Evolutionary conservation across 1,140 invertebrate genomes (phyloP).

Genomic region (Musca domestica): DNA sequence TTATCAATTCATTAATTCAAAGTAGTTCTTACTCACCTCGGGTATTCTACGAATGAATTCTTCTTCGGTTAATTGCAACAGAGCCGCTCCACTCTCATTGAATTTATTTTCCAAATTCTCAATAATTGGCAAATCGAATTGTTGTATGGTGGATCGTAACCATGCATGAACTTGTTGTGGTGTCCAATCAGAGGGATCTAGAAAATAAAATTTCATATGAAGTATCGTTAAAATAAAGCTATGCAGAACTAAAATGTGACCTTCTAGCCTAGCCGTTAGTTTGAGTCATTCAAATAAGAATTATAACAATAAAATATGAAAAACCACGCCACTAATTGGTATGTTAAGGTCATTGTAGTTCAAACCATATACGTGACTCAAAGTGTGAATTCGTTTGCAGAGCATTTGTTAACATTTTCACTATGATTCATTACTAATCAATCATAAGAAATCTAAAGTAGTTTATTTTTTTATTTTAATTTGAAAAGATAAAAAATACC

Average conservation of each 20-base stretch:
- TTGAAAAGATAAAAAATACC: no score
- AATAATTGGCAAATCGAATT: slow-evolving; percentile 69
- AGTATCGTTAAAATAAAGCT: background rate
- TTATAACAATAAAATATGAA: no score
- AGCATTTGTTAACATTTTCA: background rate
- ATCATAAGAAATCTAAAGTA: background rate
- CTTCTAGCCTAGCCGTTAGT: no score
- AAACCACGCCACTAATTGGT: no score
- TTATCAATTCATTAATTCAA: no score
- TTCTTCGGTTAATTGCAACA: slow-evolving; percentile 76
- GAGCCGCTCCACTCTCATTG: slow-evolving; percentile 64
- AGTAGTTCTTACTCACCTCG: slow-evolving; percentile 68
- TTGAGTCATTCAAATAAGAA: no score
- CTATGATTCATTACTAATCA: background rate
- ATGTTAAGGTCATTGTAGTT: no score
- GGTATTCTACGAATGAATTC: slow-evolving; percentile 80
- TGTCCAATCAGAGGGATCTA: slow-evolving; percentile 86
- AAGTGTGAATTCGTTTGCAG: no score
- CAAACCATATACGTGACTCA: no score
- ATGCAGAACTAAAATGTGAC: no score
- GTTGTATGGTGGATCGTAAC: slow-evolving; percentile 79
- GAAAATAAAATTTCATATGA: slow-evolving; percentile 30
- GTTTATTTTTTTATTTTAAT: background rate
- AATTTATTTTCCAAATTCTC: slow-evolving; percentile 71
- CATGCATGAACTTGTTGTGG: slow-evolving; percentile 78